Percentiles rank a stretch among this genome's conserved stretches.
These are phyloP conservation scores for Drosophila phalerata DNA, from an alignment of 2,888 invertebrate genomes.

Conservation along the genomic window DNA sequence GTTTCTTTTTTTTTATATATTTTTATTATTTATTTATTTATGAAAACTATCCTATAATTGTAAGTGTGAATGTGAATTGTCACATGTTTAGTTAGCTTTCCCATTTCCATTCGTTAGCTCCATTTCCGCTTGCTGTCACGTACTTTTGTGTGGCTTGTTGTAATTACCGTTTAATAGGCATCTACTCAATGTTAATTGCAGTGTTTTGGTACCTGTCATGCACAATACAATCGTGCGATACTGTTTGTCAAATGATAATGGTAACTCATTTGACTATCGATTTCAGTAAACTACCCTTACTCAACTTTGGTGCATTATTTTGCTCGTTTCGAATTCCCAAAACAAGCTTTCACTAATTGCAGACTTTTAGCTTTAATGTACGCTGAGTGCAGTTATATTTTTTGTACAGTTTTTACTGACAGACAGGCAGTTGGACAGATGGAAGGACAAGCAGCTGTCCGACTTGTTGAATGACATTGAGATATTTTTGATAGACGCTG, in stretches of 20 bases:
- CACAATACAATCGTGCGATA: neutral
- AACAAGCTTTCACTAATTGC: conserved; percentile 32
- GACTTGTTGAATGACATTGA: conserved; percentile 56
- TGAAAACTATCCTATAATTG: too few relatives aligned
- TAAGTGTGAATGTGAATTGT: too few relatives aligned
- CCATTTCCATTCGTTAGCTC: neutral
- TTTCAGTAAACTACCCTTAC: conserved; percentile 11
- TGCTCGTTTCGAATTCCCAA: conserved; percentile 2
- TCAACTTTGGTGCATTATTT: neutral
- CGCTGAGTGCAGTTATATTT: conserved; percentile 24
- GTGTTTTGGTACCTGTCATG: conserved; percentile 18
- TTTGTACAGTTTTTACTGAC: conserved; percentile 12
- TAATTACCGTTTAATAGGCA: conserved; percentile 36
- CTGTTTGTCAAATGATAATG: conserved; percentile 32
- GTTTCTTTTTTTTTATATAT: too few relatives aligned
- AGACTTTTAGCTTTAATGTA: conserved; percentile 37
- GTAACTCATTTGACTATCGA: conserved; percentile 45
- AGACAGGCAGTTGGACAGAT: conserved; percentile 21
- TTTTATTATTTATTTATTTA: too few relatives aligned
- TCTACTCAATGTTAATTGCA: conserved; percentile 48
- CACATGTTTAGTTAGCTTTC: conserved; percentile 3
- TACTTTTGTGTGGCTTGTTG: conserved; percentile 4
- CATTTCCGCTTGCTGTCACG: conserved; percentile 13
- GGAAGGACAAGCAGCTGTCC: conserved; percentile 53
- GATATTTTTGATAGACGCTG: conserved; percentile 29